phyloP scores from a whole-genome alignment of 2,797 vertebrate species.

The Pteropus rufus region DNA sequence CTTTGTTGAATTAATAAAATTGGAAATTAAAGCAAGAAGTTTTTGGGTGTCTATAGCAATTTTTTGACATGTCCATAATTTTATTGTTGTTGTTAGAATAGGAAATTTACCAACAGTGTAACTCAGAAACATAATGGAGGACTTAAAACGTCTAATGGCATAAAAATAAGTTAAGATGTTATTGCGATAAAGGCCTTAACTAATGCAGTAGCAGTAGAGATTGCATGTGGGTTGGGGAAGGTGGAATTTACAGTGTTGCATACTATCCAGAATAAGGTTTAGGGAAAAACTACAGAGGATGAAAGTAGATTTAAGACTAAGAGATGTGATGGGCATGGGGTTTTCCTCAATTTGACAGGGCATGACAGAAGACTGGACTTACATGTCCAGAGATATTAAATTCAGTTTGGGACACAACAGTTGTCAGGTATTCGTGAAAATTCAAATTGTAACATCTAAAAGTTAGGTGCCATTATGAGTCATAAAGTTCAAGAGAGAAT shows the following conservation, averaged over 20 bases:
- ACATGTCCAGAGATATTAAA: not conserved
- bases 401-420: not conserved
- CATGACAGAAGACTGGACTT: not conserved
- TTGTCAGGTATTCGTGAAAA: not conserved
- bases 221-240: not conserved
- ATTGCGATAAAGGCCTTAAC: not conserved
- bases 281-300: not conserved
- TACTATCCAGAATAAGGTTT: not conserved
- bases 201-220: not conserved
- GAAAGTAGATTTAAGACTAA: not conserved
- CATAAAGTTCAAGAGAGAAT: not conserved
- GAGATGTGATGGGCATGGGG: not conserved
- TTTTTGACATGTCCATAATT: not conserved
- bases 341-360: not conserved
- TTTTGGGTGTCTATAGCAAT: too few species aligned
- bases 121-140: not conserved
- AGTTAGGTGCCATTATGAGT: not conserved
- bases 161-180: not conserved
- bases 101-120: not conserved
- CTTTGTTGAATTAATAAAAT: not conserved
- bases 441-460: not conserved
- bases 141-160: not conserved
- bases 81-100: not conserved
- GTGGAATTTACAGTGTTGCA: not conserved
- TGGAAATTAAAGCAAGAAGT: not conserved